Conservation (phyloP, 2,797 vertebrate genomes). For the Steatocranus sp. region DNA sequence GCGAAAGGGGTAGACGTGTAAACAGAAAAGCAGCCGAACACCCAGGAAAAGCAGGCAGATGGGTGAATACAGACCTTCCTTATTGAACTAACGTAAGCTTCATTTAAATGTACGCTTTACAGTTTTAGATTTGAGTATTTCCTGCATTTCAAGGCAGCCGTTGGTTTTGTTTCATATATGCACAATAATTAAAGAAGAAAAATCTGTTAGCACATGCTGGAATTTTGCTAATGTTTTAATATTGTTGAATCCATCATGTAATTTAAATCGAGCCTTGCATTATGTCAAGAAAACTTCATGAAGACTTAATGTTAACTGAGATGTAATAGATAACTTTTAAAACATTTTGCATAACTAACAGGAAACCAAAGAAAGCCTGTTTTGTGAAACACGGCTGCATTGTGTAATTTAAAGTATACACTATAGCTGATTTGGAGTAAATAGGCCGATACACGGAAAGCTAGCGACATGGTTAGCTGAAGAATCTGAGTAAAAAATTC, state of each 20-base stretch:
- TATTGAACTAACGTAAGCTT: background rate
- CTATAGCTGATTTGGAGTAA: background rate
- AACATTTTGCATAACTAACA: background rate
- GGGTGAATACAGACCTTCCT: background rate
- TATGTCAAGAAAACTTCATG: background rate
- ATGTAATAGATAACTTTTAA: background rate
- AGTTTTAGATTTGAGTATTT: background rate
- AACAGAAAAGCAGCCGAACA: background rate
- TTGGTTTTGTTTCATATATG: background rate
- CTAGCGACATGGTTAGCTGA: background rate
- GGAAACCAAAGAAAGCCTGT: background rate
- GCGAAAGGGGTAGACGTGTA: background rate
- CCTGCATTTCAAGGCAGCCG: background rate
- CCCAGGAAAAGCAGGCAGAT: background rate
- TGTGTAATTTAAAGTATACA: background rate
- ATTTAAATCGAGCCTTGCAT: background rate
- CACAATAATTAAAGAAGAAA: background rate
- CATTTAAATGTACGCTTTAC: background rate
- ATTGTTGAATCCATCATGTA: background rate
- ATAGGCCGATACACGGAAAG: background rate
- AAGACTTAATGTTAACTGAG: background rate
- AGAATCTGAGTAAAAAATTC: background rate
- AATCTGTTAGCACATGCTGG: background rate
- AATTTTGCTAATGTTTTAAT: background rate
- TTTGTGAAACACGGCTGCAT: background rate